These are phyloP conservation scores for Grammomys dolichurus DNA, from an alignment of 2,113 vertebrate genomes.

Conservation along the genomic window DNA sequence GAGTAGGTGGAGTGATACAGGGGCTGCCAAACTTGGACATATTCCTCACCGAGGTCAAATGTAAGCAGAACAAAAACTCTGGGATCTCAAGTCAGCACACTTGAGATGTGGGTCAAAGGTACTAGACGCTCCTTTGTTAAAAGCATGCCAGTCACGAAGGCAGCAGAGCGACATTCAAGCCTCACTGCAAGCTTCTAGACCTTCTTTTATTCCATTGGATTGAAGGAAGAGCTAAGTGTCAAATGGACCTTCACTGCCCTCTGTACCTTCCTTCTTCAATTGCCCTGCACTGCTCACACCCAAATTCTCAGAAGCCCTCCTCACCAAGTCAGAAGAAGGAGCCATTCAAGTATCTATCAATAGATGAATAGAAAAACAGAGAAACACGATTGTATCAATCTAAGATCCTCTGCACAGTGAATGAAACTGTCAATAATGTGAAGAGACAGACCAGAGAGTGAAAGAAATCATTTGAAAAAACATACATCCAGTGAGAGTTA, in stretches of 20 bases:
- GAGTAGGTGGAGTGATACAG: rapidly evolving
- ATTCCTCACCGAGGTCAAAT: neutral
- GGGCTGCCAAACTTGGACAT: rapidly evolving
- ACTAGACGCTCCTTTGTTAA: neutral
- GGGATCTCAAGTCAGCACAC: neutral
- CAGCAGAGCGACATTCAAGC: neutral
- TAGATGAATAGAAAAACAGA: neutral
- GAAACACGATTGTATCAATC: neutral
- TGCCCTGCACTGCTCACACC: rapidly evolving
- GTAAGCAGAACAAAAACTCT: too few relatives aligned
- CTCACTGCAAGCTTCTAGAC: neutral
- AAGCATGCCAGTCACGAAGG: neutral
- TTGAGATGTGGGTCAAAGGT: neutral
- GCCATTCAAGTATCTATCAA: neutral
- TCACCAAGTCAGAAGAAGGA: neutral
- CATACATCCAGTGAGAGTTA: too few relatives aligned
- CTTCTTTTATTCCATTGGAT: neutral
- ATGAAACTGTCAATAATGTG: neutral
- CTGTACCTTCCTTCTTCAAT: neutral
- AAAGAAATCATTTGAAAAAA: neutral
- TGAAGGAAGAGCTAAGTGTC: neutral
- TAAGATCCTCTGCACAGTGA: neutral
- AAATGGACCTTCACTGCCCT: too few relatives aligned
- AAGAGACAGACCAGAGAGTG: neutral
- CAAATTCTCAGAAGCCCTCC: neutral